These are phyloP conservation scores for Puffinus mauretanicus DNA, from an alignment of 2,113 vertebrate species.

Conservation along the genomic window DNA sequence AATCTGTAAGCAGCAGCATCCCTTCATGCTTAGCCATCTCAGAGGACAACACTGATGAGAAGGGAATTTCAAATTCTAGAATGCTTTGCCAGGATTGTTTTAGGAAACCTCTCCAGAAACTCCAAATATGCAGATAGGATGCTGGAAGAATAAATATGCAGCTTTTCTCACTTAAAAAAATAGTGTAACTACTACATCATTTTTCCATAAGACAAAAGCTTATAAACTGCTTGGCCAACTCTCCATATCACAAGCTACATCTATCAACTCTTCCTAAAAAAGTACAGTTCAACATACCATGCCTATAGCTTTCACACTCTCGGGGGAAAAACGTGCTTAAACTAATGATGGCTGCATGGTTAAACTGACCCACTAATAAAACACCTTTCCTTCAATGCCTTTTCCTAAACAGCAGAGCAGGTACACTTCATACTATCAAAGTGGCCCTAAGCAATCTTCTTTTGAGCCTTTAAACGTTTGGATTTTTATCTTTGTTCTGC, in stretches of 20 bases:
- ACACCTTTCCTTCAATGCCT: background rate
- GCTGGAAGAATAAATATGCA: background rate
- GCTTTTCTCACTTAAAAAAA: background rate
- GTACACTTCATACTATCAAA: background rate
- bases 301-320: background rate
- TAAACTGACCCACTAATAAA: conserved; percentile 18
- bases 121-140: background rate
- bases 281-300: background rate
- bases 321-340: background rate
- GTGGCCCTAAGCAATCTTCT: background rate
- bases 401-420: background rate
- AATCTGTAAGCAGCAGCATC: background rate
- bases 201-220: background rate
- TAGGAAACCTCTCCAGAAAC: background rate
- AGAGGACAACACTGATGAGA: background rate
- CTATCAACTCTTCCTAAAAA: background rate
- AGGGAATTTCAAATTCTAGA: background rate
- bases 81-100: background rate
- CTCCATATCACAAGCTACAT: background rate
- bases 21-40: background rate
- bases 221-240: background rate
- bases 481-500: background rate
- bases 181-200: background rate
- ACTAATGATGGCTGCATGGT: background rate
- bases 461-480: background rate